phyloP scores from a whole-genome alignment of 2,888 invertebrate species.

The Brenthis hecate region DNA sequence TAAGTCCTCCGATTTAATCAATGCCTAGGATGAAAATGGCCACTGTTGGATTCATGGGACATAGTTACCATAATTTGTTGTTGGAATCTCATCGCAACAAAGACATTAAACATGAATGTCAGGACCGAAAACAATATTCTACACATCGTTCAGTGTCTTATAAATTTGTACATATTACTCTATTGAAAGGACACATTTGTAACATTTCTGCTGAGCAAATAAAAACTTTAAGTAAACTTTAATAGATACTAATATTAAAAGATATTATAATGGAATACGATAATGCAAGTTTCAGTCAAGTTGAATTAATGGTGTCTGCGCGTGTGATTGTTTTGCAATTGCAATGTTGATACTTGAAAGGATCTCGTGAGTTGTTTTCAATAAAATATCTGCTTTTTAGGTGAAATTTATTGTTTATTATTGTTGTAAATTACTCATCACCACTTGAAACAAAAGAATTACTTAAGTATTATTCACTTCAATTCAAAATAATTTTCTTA shows the following conservation, averaged over 20 bases:
- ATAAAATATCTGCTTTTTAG: slow-evolving; percentile 50
- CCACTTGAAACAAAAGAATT: background rate
- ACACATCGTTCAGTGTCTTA: slow-evolving; percentile 65
- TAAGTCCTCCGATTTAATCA: slow-evolving; percentile 24
- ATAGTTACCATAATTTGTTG: slow-evolving; percentile 54
- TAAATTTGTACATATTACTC: slow-evolving; percentile 58
- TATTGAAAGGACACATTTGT: slow-evolving; percentile 40
- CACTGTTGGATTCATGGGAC: slow-evolving; percentile 32
- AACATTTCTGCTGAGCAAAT: slow-evolving; percentile 11
- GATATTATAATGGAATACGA: slow-evolving; percentile 23
- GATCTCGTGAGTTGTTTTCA: slow-evolving; percentile 49
- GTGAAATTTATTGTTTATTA: slow-evolving; percentile 45
- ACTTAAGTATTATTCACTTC: background rate
- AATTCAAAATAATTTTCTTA: too few species aligned
- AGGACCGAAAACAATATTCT: slow-evolving; percentile 71
- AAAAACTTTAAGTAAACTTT: slow-evolving; percentile 18
- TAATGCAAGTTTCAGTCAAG: slow-evolving; percentile 55
- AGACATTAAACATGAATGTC: slow-evolving; percentile 73
- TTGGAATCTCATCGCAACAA: slow-evolving; percentile 65
- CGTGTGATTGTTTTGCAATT: slow-evolving; percentile 69
- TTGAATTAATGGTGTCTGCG: slow-evolving; percentile 68
- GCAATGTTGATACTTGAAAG: slow-evolving; percentile 60
- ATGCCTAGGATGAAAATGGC: slow-evolving; percentile 36
- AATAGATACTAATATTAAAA: slow-evolving; percentile 15
- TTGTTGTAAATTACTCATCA: background rate